Evolutionary conservation across 2,113 vertebrate genomes (phyloP), one percentile per base, ranked within the genome.

Genomic region (Catharus bicknelli): DNA sequence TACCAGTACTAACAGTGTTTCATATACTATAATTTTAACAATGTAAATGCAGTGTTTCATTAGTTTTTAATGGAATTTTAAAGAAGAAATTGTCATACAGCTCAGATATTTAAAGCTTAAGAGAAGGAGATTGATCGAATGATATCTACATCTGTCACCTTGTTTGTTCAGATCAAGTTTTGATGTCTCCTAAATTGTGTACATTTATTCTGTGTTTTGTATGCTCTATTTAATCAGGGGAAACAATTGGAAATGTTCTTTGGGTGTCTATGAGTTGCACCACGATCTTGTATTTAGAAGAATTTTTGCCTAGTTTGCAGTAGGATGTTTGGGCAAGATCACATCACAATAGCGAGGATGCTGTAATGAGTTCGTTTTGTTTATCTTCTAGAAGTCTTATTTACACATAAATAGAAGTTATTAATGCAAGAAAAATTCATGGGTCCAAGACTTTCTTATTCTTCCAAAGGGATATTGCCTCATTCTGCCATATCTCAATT

Each of bases 41-140:
- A 30, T 30, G 30, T 38, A 86, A 81, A 90, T 53, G 2, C 6
- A 48, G 19, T 34, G 11, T 1, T 17, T 68, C 11, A 45, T 25
- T 67, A 27, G 10, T 50, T 68, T 80, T 68, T 55, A 64, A 59
- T 20, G 6, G 27, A 48, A 59, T 40, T 30, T 58, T 64, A 34
- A 43, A 73, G 48, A 32, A 40, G 8, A 36, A 2, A 58, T 62
- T 76, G 84, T 63, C 7, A 32, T 43, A 8, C 29, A 73, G 42
- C 9, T 30, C 15, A 66, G 7, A 68, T 34, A 73, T 36, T 43
- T 76, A 77, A 48, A 72, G 13, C 3, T 50, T 63, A 73, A 69
- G 2, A 0, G 45, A 50, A 77, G 15, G 5, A 80, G 9, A 54
- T 7, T 64, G 5, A 78, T 45, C 1, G 0, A 69, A 50, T 47